Evolutionary conservation across 92 coral and sea anemone genomes (phyloP), one percentile per base, ranked within the genome.

Genomic region (Heliopora coerulea): DNA sequence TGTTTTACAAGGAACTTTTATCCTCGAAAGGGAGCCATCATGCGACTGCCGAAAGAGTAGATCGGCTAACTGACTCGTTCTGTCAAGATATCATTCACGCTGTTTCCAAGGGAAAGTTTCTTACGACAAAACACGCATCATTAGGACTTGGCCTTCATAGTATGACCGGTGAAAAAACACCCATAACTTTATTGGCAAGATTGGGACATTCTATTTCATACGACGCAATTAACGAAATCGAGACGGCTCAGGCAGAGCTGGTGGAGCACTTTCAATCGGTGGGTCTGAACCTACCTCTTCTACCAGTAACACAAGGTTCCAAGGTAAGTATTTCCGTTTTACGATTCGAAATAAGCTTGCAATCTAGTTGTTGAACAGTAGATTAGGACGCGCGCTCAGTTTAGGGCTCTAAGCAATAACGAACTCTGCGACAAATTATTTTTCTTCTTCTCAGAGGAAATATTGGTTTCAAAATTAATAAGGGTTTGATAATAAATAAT

Each of bases 81-180:
- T 41, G 56, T 65, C 72, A 65, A 20, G 72, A 65, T 65, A 21
- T 65, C 17, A 4, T 65, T 41, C 72, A 65, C 28, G 72, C 72
- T 8, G 54, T 65, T 25, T 65, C 52, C 1, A 41, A 40, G 24
- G 54, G 72, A 27, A 24, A 65, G 23, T 65, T 65, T 21, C 56
- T 65, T 21, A 65, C 56, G 56, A 31, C 1, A n/a, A 65, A 65
- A 44, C 72, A 65, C 41, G 56, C 72, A 65, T 40, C 72, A 44
- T 10, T 65, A 44, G 72, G 72, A 18, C 72, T 65, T 65, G 72
- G 72, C 15, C 72, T 65, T 40, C 54, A 65, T 26, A 65, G 72
- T 26, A 41, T 65, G 56, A 65, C 56, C 1, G 72, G 72, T 40
- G 52, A 65, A 65, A 65, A 40, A 65, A 31, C 41, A 24, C 72